Percentiles rank a stretch among this genome's conserved stretches.
These are phyloP conservation scores for Pilophorus perplexus DNA, from an alignment of 2,888 invertebrate species.

Conservation along the genomic window DNA sequence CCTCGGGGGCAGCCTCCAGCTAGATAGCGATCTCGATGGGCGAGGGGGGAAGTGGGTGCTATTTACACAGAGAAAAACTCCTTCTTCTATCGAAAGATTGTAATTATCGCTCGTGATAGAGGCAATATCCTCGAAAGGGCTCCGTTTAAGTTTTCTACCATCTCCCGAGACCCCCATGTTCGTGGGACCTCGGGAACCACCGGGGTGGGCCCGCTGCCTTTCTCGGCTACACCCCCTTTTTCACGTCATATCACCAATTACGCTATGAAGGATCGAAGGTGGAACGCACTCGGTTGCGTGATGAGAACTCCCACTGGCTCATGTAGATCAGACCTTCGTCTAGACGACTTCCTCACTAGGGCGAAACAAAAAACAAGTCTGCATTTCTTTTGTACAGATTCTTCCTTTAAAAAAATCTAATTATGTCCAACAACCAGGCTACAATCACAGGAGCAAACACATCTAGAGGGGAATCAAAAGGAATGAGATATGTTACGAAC, in stretches of 20 bases:
- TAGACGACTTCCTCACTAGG: too few relatives aligned
- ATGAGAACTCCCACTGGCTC: neutral
- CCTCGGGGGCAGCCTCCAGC: neutral
- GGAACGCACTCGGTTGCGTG: neutral
- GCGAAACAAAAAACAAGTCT: too few relatives aligned
- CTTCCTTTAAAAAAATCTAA: too few relatives aligned
- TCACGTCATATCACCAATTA: too few relatives aligned
- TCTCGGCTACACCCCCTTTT: too few relatives aligned
- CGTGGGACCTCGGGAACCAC: neutral
- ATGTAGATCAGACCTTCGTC: neutral
- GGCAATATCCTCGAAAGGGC: constrained; percentile 19
- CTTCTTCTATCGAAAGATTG: constrained; percentile 17
- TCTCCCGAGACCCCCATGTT: constrained; percentile 18
- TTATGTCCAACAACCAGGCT: too few relatives aligned
- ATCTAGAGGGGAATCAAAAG: too few relatives aligned
- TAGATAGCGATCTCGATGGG: constrained; percentile 9
- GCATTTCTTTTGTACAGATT: too few relatives aligned
- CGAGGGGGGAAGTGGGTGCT: neutral
- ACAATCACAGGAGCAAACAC: too few relatives aligned
- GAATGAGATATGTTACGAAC: too few relatives aligned
- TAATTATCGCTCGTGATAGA: constrained; percentile 27
- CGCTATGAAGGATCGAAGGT: neutral
- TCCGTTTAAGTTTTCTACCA: too few relatives aligned
- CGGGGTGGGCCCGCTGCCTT: constrained; percentile 6
- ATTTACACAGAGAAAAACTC: constrained; percentile 25